Conservation (phyloP, 2,888 invertebrate species). For the Hydrotaea cyrtoneurina region DNA sequence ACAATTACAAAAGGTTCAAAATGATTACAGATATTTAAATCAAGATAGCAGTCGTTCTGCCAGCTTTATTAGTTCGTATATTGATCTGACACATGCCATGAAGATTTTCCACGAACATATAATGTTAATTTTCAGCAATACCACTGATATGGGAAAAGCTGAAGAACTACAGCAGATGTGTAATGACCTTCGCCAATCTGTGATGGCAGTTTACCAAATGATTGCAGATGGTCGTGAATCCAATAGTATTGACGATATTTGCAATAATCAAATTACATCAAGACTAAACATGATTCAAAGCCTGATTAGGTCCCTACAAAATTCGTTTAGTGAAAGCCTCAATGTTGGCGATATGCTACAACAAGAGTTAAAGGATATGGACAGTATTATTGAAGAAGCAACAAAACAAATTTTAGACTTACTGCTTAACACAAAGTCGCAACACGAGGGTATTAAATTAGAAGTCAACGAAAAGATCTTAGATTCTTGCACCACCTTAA, state of each 20-base stretch:
- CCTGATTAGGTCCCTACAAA: constrained; percentile 70
- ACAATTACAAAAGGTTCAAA: constrained; percentile 18
- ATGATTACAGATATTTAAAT: constrained; percentile 31
- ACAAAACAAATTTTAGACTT: constrained; percentile 93
- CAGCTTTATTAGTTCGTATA: constrained; percentile 21
- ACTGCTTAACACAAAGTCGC: constrained; percentile 89
- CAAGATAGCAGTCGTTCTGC: neutral
- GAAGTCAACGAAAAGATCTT: constrained; percentile 98
- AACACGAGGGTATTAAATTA: constrained; percentile 94
- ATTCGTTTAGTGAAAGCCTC: constrained; percentile 71
- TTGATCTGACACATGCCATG: constrained; percentile 69
- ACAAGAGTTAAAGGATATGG: constrained; percentile 94
- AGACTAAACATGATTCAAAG: constrained; percentile 69
- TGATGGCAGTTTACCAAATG: constrained; percentile 14
- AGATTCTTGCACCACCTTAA: constrained; percentile 96
- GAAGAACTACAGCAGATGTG: constrained; percentile 50
- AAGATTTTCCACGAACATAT: constrained; percentile 74
- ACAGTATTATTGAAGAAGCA: constrained; percentile 95
- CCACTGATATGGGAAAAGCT: constrained; percentile 75
- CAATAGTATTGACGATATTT: neutral
- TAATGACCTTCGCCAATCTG: constrained; percentile 6
- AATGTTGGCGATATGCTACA: constrained; percentile 90
- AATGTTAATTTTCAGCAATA: constrained; percentile 72
- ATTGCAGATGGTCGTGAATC: neutral
- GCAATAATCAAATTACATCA: constrained; percentile 46